These are phyloP conservation scores for Hippasteria phrygiana DNA, from an alignment of 53 echinoderm and acorn worm genomes.

Conservation along the genomic window DNA sequence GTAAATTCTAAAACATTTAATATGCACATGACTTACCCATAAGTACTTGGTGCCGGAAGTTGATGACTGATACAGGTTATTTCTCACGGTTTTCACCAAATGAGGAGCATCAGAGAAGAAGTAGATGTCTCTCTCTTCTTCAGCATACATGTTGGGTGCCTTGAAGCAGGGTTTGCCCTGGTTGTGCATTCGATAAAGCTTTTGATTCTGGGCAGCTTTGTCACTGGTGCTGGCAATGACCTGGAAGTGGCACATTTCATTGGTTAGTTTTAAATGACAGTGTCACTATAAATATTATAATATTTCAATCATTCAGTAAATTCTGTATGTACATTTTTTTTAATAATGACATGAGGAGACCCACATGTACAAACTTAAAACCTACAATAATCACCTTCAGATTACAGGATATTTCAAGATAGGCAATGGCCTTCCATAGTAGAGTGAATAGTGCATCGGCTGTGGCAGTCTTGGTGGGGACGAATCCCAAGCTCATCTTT, in stretches of 20 bases:
- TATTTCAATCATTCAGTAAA: too few species aligned
- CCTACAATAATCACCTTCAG: constrained; percentile 12
- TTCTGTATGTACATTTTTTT: background rate
- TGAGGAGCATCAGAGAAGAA: constrained; percentile 9
- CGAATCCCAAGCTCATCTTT: constrained; percentile 12
- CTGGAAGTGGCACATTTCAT: constrained; percentile 1
- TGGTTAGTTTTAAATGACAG: background rate
- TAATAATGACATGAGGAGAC: background rate
- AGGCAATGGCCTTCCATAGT: background rate
- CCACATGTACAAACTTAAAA: background rate
- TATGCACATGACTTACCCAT: background rate
- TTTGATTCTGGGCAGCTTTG: background rate
- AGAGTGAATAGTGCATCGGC: background rate
- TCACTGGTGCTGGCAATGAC: constrained; percentile 7
- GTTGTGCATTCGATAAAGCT: constrained; percentile 22
- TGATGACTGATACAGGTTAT: constrained; percentile 4
- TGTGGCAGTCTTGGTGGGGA: constrained; percentile 17
- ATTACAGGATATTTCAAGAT: background rate
- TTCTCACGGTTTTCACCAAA: background rate
- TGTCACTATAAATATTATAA: background rate
- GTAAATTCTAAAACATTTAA: too few species aligned
- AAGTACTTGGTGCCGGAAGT: constrained; percentile 14
- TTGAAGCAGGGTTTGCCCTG: constrained; percentile 15
- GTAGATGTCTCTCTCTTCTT: constrained; percentile 26
- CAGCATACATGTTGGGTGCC: constrained; percentile 9